A percentile compares a stretch with the other conserved stretches of the same genome.
Evolutionary conservation across 2,113 vertebrate genomes (phyloP).

Genomic region (Hiodon alosoides): DNA sequence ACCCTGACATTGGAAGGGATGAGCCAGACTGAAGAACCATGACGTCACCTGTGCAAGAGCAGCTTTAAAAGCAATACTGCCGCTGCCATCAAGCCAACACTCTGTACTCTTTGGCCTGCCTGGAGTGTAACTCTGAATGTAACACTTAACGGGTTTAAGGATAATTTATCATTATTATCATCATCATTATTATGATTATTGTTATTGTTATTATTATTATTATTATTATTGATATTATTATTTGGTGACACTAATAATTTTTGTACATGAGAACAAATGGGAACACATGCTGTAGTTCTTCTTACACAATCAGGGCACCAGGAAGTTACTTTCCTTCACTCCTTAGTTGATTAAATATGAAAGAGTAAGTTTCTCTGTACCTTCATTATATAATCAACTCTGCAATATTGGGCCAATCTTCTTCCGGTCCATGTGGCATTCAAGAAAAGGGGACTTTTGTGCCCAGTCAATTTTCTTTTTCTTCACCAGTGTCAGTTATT

Average conservation of each 20-base stretch:
- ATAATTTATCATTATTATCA: background rate
- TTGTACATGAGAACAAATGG: background rate
- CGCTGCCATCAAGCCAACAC: constrained; percentile 27
- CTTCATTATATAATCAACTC: background rate
- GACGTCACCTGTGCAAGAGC: constrained; percentile 30
- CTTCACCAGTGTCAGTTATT: background rate
- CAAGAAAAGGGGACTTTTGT: background rate
- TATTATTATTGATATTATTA: constrained; percentile 25
- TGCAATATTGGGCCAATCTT: no score
- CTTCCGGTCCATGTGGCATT: background rate
- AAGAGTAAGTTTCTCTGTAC: background rate
- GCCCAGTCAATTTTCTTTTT: background rate
- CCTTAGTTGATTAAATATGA: background rate
- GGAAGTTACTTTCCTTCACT: background rate
- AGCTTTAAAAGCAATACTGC: constrained; percentile 47
- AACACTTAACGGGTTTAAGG: constrained; percentile 39
- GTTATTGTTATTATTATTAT: constrained; percentile 6
- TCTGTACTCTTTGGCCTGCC: constrained; percentile 23
- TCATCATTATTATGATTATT: background rate
- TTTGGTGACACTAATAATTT: constrained; percentile 23
- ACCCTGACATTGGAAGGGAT: constrained; percentile 19
- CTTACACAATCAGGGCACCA: background rate
- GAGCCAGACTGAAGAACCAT: constrained; percentile 37
- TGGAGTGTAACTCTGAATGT: constrained; percentile 44
- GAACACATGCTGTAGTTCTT: background rate